Percentiles rank a stretch among this genome's conserved stretches.
Conservation (phyloP, 2,888 invertebrate genomes). For the Cinara cedri region DNA sequence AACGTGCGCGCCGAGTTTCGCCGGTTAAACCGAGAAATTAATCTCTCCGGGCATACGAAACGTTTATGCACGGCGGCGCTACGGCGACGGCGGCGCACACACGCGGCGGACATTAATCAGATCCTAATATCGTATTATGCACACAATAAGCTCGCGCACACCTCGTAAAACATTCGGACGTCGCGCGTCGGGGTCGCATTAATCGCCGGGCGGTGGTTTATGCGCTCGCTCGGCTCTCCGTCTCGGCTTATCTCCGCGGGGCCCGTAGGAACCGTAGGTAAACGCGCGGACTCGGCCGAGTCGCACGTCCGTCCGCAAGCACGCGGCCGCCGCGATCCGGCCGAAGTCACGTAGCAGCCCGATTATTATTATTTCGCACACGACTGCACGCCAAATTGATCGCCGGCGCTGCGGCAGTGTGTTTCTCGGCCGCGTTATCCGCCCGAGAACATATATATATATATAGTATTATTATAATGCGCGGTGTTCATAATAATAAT, state of each 20-base stretch:
- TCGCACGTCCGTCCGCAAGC: not conserved
- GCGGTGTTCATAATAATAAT: not conserved
- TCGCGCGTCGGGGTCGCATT: not conserved
- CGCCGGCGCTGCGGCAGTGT: not conserved
- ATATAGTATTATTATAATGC: not conserved
- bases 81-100: no score
- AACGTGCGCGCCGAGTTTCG: not conserved
- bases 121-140: not conserved
- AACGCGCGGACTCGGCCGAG: not conserved
- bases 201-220: slow-evolving; percentile 5
- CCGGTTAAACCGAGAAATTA: slow-evolving; percentile 17
- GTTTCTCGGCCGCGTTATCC: not conserved
- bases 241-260: no score
- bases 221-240: not conserved
- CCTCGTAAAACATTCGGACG: not conserved
- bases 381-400: not conserved
- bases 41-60: slow-evolving; percentile 2
- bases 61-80: slow-evolving; percentile 6
- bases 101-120: slow-evolving; percentile 30
- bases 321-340: not conserved
- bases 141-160: not conserved
- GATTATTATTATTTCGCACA: slow-evolving; percentile 48
- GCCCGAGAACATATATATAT: no score
- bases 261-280: no score
- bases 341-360: slow-evolving; percentile 29